Percentiles rank a stretch among this genome's conserved stretches.
phyloP scores from a whole-genome alignment of 2,113 vertebrate species.

The Grammomys dolichurus region DNA sequence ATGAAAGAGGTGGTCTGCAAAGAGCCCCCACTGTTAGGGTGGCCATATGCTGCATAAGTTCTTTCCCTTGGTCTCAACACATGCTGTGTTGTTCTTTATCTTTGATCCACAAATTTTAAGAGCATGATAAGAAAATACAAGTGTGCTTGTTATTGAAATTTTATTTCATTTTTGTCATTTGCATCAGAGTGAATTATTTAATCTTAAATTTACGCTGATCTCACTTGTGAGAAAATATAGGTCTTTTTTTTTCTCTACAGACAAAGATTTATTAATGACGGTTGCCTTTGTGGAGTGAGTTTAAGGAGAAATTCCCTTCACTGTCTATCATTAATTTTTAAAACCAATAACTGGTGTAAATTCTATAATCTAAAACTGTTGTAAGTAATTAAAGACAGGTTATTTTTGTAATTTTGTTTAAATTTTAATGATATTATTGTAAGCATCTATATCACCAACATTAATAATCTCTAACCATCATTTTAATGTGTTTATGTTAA shows the following conservation, averaged over 20 bases:
- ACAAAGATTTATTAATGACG: not conserved
- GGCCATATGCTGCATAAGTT: not conserved
- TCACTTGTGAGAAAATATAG: not conserved
- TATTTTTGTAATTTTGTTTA: not conserved
- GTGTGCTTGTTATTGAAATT: not conserved
- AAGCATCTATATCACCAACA: not conserved
- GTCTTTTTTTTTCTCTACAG: not conserved
- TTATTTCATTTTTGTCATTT: constrained; percentile 36
- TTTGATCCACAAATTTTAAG: constrained; percentile 18
- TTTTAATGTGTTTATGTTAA: not conserved
- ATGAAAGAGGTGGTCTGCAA: not conserved
- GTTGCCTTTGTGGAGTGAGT: not conserved
- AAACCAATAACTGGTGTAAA: not conserved
- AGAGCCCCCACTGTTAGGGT: rapidly evolving
- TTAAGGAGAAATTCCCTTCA: constrained; percentile 21
- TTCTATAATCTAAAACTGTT: not conserved
- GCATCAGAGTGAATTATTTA: not conserved
- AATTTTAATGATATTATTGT: not conserved
- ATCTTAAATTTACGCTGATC: constrained; percentile 35
- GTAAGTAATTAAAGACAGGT: not conserved
- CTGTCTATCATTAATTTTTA: not conserved
- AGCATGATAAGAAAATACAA: constrained; percentile 3
- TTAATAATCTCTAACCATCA: not conserved
- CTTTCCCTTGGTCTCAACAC: not conserved
- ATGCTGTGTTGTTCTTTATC: not conserved